Conservation (phyloP, 2,888 invertebrate genomes). For the Chalcis sispes region DNA sequence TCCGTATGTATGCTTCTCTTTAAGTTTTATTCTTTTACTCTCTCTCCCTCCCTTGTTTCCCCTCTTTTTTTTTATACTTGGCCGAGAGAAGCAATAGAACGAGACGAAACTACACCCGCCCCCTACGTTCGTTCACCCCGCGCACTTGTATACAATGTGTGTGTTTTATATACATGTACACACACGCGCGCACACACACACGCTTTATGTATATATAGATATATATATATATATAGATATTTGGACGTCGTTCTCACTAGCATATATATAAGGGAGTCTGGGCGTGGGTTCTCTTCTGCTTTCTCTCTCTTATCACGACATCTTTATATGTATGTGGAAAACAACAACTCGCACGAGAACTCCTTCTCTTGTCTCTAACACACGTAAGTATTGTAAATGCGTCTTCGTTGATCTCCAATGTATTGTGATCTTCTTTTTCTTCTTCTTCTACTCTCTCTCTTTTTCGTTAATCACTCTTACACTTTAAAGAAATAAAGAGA, state of each 20-base stretch:
- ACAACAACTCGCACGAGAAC: background rate
- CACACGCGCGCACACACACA: conserved; percentile 33
- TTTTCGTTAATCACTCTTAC: background rate
- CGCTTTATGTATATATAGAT: too few relatives aligned
- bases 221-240: too few relatives aligned
- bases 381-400: too few relatives aligned
- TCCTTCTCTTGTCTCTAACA: background rate
- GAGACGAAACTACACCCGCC: background rate
- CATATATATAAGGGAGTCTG: conserved; percentile 17
- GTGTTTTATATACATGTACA: too few relatives aligned
- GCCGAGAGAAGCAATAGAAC: background rate
- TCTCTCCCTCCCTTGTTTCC: too few relatives aligned
- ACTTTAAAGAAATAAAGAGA: background rate
- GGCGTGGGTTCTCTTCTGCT: conserved; percentile 27
- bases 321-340: background rate
- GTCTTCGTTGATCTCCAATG: too few relatives aligned
- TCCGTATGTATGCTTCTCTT: too few relatives aligned
- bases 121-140: conserved; percentile 13
- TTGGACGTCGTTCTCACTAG: background rate
- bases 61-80: background rate
- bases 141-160: conserved; percentile 35
- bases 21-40: too few relatives aligned
- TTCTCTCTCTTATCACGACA: background rate
- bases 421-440: too few relatives aligned
- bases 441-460: background rate